phyloP scores from a whole-genome alignment of 2,888 invertebrate species.

The Habroteleia sp. region DNA sequence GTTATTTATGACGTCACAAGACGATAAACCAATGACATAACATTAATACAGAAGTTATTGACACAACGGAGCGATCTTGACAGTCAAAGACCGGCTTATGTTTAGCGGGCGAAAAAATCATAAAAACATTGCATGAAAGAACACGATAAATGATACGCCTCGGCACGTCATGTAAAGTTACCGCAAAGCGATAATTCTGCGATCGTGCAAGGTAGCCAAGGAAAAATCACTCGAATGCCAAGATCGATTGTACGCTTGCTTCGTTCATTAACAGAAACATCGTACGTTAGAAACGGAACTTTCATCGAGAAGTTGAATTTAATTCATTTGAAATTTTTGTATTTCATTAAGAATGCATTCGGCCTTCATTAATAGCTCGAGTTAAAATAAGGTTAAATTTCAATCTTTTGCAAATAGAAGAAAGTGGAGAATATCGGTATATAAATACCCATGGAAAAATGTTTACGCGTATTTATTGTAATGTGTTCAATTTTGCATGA shows the following conservation, averaged over 20 bases:
- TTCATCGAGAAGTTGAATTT: no score
- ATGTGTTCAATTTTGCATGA: no score
- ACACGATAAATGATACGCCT: conserved; percentile 47
- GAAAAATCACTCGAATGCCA: conserved; percentile 34
- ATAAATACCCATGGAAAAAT: no score
- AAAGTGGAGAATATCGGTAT: no score
- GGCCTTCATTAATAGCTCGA: no score
- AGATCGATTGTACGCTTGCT: conserved; percentile 28
- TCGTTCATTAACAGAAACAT: conserved; percentile 4
- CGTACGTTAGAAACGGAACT: not conserved
- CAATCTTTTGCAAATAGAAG: no score
- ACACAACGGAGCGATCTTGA: conserved; percentile 18
- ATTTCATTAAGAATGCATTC: no score
- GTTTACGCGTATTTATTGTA: no score
- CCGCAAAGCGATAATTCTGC: conserved; percentile 54
- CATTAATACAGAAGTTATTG: conserved; percentile 39
- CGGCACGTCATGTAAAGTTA: conserved; percentile 50
- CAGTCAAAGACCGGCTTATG: conserved; percentile 25
- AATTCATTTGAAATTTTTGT: no score
- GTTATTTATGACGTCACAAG: conserved; percentile 11
- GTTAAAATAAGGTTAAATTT: no score
- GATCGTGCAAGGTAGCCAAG: conserved; percentile 30
- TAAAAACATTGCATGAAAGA: conserved; percentile 38
- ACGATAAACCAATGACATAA: conserved; percentile 23
- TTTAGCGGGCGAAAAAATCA: conserved; percentile 12